phyloP scores from a whole-genome alignment of 2,888 invertebrate species.

The Lypha dubia region DNA sequence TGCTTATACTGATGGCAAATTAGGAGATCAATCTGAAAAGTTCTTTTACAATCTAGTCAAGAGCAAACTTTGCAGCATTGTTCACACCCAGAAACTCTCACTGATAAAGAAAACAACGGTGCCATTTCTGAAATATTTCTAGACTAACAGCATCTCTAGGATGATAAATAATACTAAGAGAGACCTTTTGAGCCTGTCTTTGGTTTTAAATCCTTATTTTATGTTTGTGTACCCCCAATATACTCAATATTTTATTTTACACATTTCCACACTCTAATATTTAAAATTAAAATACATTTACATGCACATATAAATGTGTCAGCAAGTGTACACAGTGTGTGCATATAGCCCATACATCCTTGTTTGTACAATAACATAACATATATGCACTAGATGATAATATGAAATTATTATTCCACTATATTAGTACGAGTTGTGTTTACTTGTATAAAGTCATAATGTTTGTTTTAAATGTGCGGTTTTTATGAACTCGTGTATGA shows the following conservation, averaged over 20 bases:
- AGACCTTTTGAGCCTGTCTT: not conserved
- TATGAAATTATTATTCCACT: constrained; percentile 63
- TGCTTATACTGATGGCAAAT: constrained; percentile 32
- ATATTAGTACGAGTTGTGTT: constrained; percentile 34
- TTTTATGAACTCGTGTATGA: constrained; percentile 56
- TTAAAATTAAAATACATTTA: constrained; percentile 37
- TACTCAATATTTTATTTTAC: constrained; percentile 62
- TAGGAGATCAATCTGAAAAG: not conserved
- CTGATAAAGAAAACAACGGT: too few species aligned
- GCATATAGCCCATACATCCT: constrained; percentile 28
- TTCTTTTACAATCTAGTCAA: not conserved
- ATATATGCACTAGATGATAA: constrained; percentile 55
- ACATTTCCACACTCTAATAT: constrained; percentile 53
- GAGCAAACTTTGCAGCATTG: too few species aligned
- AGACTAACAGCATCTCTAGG: too few species aligned
- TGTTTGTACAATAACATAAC: constrained; percentile 38
- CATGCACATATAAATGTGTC: not conserved
- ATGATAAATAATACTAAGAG: not conserved
- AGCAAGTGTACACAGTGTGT: not conserved
- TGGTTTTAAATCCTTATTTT: not conserved
- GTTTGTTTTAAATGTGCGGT: constrained; percentile 69
- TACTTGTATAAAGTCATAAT: constrained; percentile 55
- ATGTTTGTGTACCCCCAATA: constrained; percentile 30
- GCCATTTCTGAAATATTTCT: too few species aligned
- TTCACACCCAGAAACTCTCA: too few species aligned